These are phyloP conservation scores for Smutsia temminckii DNA, from an alignment of 2,797 vertebrate species.

Conservation along the genomic window DNA sequence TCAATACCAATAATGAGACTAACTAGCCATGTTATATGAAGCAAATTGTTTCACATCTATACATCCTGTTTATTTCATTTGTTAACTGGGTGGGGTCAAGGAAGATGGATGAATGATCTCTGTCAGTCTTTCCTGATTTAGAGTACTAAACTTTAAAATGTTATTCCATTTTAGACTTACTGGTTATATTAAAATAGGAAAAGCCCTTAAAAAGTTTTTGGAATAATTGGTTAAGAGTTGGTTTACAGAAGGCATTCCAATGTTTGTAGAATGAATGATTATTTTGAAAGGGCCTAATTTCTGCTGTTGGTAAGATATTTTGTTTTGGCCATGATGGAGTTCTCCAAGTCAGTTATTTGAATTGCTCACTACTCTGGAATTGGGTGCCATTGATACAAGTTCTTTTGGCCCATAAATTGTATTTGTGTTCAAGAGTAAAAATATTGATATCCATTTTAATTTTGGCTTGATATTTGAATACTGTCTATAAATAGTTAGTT, in stretches of 20 bases:
- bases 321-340: not conserved
- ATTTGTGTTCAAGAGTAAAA: constrained; percentile 45
- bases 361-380: not conserved
- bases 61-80: not conserved
- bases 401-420: not conserved
- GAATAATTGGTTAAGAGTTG: constrained; percentile 15
- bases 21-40: not conserved
- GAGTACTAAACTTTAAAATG: constrained; percentile 21
- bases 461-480: constrained; percentile 57
- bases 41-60: not conserved
- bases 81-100: not conserved
- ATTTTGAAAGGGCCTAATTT: constrained; percentile 3
- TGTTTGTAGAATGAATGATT: not conserved
- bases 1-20: not conserved
- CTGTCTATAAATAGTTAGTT: constrained; percentile 40
- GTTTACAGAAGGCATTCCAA: not conserved
- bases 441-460: constrained; percentile 32
- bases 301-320: not conserved
- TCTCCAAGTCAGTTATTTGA: not conserved
- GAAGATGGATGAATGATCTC: constrained; percentile 14
- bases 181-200: not conserved
- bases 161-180: constrained; percentile 26
- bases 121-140: constrained; percentile 13
- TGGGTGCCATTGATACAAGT: not conserved
- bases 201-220: not conserved